phyloP scores from a whole-genome alignment of 2,888 invertebrate species.

The Heliconius aoede region DNA sequence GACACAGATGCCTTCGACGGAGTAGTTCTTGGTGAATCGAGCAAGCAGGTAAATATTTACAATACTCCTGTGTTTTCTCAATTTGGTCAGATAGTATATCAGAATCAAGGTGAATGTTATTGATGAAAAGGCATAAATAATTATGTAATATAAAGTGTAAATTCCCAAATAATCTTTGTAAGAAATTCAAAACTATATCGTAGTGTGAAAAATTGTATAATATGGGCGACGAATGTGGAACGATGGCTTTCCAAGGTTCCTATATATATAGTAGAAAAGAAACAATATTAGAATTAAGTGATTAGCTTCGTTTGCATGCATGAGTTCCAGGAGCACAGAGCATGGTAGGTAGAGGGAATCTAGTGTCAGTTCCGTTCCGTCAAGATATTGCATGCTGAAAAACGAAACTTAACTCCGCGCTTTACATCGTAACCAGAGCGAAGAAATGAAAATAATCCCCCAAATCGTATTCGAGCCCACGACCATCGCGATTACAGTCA shows the following conservation, averaged over 20 bases:
- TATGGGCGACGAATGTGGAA: conserved; percentile 5
- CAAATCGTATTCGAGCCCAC: no score
- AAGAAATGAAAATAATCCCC: no score
- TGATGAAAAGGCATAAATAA: background rate
- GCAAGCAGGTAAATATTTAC: background rate
- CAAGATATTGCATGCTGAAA: no score
- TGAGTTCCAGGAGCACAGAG: no score
- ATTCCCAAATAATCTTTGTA: no score
- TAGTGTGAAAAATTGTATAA: conserved; percentile 3
- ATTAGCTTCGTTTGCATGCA: background rate
- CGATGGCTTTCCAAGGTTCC: background rate
- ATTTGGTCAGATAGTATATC: no score
- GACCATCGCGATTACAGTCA: background rate
- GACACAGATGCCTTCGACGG: background rate
- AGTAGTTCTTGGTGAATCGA: background rate
- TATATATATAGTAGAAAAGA: background rate
- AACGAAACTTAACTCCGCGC: no score
- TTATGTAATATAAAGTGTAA: background rate
- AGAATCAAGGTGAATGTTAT: no score
- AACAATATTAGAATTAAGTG: background rate
- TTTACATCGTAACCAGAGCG: no score
- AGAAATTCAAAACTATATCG: background rate
- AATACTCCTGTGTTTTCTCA: no score
- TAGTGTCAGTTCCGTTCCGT: no score
- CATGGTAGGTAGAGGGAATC: no score